Evolutionary conservation across 2,797 vertebrate genomes (phyloP).

Genomic region (Lepus townsendii): DNA sequence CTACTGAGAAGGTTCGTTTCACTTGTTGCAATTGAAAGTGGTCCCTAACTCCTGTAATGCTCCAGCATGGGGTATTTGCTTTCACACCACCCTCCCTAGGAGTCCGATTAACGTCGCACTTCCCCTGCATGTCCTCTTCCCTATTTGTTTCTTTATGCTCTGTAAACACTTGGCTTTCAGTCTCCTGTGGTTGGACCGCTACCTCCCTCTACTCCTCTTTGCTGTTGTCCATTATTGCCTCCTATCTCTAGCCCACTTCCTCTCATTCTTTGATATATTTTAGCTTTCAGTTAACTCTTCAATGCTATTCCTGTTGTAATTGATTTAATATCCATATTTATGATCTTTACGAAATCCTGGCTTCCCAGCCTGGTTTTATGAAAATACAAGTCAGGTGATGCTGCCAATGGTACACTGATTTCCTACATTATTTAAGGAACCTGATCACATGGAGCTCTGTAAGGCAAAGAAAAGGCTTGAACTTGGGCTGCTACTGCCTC

Average conservation of each 20-base stretch:
- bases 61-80: background rate
- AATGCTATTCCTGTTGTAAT: background rate
- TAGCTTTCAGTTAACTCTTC: background rate
- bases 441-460: background rate
- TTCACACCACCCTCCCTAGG: background rate
- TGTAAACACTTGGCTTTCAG: background rate
- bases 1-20: constrained; percentile 1
- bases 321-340: background rate
- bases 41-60: background rate
- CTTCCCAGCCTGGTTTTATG: background rate
- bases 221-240: background rate
- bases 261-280: background rate
- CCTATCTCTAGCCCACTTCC: background rate
- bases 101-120: background rate
- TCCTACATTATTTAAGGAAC: background rate
- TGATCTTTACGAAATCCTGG: background rate
- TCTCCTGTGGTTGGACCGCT: too few relatives aligned
- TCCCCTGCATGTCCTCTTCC: background rate
- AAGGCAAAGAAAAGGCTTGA: background rate
- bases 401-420: background rate
- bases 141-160: background rate
- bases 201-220: background rate
- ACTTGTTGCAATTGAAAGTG: background rate
- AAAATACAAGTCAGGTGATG: constrained; percentile 25
- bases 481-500: background rate